Base-by-base conservation (phyloP, 2,888 invertebrate species). In the Caenorhabditis drosophilae region DNA sequence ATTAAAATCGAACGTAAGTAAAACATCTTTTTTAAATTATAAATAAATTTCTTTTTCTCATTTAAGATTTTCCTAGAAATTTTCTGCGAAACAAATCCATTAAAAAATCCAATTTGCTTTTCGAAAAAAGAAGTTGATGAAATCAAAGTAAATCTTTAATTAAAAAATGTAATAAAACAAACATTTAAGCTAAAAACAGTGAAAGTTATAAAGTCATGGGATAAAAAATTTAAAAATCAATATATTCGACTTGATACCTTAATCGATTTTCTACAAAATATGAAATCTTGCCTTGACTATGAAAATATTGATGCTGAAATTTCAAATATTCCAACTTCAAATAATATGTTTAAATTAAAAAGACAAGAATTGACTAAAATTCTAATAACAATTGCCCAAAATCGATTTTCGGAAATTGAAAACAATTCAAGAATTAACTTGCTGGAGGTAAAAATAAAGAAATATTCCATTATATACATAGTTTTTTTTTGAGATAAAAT, bases 101-200 rank as follows among this genome's bases (percentile, higher is more conserved):
- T 75, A 0, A 57, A 77, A 9, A 74, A 58, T 16, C 78, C 78
- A 11, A 63, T 80, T 7, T 79, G 79, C 4, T 59, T 57, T 23
- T 77, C 79, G 7, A 51, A 68, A 31, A 53, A 56, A 6, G 67
- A 73, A 4, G 70, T 68, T 7, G 61, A 58, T 6, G 15, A 47
- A n/a, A 52, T 81, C 40, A 81, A 81, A 34, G 48, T 67, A 18
- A 63, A 67, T 42, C n/a, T 23, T 18, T 11, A 36, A 12, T 36
- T 7, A 11, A 11, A 7, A 36, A 12, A n/a, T n/a, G n/a, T n/a
- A n/a, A n/a, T n/a, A n/a, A n/a, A n/a, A n/a, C n/a, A n/a, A n/a
- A n/a, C n/a, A n/a, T 31, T 31, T 6, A 31, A 31, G 12, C 31
- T 31, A 6, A 6, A 31, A 31, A 12, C 31, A 31, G 12, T 31